Evolutionary conservation across 2,888 invertebrate species (phyloP), one percentile per base, ranked within the genome.

Genomic region (Andrena dorsata): DNA sequence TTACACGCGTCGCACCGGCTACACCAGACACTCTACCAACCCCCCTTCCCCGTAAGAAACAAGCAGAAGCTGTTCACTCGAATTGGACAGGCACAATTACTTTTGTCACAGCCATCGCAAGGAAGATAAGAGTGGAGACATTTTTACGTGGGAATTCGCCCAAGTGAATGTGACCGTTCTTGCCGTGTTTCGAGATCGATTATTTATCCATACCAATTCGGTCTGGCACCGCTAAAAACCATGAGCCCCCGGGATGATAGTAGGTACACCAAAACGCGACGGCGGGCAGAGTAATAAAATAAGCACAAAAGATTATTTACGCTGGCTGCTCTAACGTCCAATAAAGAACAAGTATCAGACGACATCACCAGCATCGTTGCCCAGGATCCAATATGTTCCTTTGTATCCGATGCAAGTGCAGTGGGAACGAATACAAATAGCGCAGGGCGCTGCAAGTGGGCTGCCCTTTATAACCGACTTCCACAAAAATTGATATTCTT

Each of bases 291-390:
- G 78, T 88, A 86, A 89, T 86, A 89, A 89, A 89, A 85, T 88
- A 78, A 88, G 81, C 85, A 85, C 85, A 86, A 82, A 76, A 80
- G 88, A 88, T 88, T 86, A 87, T 84, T 89, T 86, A 86, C 86
- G 83, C 84, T 76, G 58, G 76, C 68, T 85, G 85, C 86, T 80
- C 82, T 87, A 86, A 84, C 84, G 83, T 89, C 80, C 88, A 86
- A 87, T 87, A 86, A 86, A 88, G 86, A 82, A 78, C 83, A 80
- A 74, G 81, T 83, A 88, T 88, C 80, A 86, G 83, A 83, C 83
- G 86, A 88, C 88, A 78, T 86, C 82, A 69, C 51, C 75, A 30
- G 82, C 75, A 76, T 65, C 76, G 65, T 61, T 20, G 26, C 26
- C 56, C 56, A 4, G 73, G 79, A 88, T 88, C 82, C 83, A 88